Evolutionary conservation across 2,113 vertebrate species (phyloP).

Genomic region (Gila orcuttii): DNA sequence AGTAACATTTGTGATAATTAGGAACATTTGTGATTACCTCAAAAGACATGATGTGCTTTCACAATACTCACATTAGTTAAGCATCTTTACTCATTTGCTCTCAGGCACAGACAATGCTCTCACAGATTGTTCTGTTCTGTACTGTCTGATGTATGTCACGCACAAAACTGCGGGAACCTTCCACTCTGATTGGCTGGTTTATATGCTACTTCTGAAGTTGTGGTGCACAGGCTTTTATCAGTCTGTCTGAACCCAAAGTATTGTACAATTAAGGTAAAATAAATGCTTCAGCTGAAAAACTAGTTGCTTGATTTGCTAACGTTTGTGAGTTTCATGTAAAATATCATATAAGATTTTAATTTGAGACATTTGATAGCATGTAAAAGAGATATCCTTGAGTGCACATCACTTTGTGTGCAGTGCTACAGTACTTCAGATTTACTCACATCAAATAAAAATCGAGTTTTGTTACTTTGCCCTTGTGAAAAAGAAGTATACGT

Average conservation of each 20-base stretch:
- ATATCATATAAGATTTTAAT: background rate
- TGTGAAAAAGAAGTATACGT: background rate
- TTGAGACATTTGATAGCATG: background rate
- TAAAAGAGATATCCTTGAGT: background rate
- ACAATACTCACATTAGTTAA: background rate
- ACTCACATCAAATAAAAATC: background rate
- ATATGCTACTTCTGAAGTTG: background rate
- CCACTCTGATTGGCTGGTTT: background rate
- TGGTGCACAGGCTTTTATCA: background rate
- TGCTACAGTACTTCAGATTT: background rate
- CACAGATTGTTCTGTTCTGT: background rate
- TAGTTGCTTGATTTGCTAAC: background rate
- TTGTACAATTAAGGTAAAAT: background rate
- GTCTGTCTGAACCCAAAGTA: background rate
- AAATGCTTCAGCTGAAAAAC: background rate
- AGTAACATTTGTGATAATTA: slow-evolving; percentile 55
- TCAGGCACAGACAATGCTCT: background rate
- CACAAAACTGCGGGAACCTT: background rate
- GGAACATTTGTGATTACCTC: background rate
- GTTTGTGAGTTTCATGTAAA: background rate
- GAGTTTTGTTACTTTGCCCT: background rate
- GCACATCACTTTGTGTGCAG: background rate
- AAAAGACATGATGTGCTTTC: background rate
- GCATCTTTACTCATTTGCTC: background rate
- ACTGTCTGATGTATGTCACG: background rate